Percentiles rank a stretch among this genome's conserved stretches.
These are phyloP conservation scores for Todiramphus saurophagus DNA, from an alignment of 2,113 vertebrate species.

Conservation along the genomic window DNA sequence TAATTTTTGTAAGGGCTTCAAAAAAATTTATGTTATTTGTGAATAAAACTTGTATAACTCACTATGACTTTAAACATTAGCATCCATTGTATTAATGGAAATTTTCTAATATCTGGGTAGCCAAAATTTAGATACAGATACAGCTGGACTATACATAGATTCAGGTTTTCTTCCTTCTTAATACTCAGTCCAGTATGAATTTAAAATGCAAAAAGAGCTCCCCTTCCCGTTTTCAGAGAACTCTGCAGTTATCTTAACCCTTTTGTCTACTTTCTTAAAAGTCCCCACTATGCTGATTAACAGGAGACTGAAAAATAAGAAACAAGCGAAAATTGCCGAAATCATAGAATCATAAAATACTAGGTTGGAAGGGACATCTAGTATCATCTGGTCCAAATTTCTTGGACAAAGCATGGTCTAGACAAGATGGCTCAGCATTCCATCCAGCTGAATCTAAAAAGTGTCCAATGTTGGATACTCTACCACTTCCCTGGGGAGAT, in stretches of 20 bases:
- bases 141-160: background rate
- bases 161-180: background rate
- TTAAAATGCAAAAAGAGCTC: background rate
- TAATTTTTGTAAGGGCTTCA: background rate
- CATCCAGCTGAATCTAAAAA: background rate
- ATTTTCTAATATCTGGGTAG: background rate
- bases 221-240: background rate
- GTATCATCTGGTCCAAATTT: background rate
- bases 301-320: background rate
- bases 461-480: background rate
- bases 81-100: background rate
- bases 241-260: background rate
- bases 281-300: background rate
- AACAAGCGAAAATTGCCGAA: background rate
- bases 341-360: background rate
- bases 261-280: background rate
- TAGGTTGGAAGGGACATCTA: background rate
- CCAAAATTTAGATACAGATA: background rate
- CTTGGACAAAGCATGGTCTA: background rate
- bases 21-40: rapidly evolving
- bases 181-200: background rate
- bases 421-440: background rate
- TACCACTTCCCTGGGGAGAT: background rate
- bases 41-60: background rate
- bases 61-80: background rate